Percentiles rank a stretch among this genome's conserved stretches.
Conservation (phyloP, 2,113 vertebrate species). For the Willisornis vidua region DNA sequence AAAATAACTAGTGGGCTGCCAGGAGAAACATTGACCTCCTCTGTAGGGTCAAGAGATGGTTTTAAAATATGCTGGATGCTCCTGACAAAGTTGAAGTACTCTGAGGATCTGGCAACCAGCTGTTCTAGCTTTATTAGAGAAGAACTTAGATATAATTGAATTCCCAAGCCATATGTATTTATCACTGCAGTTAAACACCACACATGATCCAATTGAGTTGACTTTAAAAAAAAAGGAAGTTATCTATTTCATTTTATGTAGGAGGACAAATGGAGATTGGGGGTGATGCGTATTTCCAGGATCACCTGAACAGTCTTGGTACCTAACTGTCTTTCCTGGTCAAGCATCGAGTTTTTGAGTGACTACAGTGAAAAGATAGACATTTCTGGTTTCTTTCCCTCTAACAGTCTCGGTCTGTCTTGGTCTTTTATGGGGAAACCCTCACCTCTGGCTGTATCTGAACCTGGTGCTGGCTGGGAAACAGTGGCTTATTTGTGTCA, state of each 20-base stretch:
- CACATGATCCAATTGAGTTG: neutral
- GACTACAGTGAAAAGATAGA: neutral
- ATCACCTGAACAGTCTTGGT: neutral
- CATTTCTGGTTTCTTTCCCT: neutral
- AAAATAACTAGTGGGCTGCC: constrained; percentile 75
- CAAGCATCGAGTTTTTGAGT: neutral
- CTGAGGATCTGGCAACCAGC: constrained; percentile 80
- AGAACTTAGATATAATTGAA: constrained; percentile 72
- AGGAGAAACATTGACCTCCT: constrained; percentile 77
- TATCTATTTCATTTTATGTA: constrained; percentile 6
- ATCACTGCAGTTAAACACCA: constrained; percentile 41
- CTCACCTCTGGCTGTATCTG: neutral
- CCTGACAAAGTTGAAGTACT: constrained; percentile 65
- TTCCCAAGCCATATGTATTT: constrained; percentile 65
- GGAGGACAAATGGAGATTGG: neutral
- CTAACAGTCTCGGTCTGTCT: neutral
- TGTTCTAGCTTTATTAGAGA: constrained; percentile 77
- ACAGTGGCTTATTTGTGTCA: neutral
- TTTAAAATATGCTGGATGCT: constrained; percentile 75
- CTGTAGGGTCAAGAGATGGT: constrained; percentile 76
- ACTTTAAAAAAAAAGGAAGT: constrained; percentile 3
- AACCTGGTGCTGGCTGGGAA: neutral
- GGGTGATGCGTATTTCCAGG: neutral
- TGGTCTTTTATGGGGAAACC: neutral
- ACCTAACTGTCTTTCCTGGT: neutral